Evolutionary conservation across 2,113 vertebrate genomes (phyloP).

Genomic region (Calonectris borealis): DNA sequence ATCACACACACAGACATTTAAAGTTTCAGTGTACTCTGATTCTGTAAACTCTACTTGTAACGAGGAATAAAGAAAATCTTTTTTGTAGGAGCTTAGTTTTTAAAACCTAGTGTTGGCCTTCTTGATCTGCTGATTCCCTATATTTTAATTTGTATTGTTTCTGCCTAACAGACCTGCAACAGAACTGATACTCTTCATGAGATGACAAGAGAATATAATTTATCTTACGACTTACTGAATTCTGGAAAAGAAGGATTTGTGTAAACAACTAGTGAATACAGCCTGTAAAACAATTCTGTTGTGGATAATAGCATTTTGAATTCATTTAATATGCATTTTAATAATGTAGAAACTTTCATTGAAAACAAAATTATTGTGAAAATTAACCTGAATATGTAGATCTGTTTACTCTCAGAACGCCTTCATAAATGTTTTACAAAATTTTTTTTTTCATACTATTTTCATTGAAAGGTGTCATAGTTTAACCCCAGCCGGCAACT

Average conservation of each 20-base stretch:
- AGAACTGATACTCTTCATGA: background rate
- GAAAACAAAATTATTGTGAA: background rate
- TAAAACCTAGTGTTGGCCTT: background rate
- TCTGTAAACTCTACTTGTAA: background rate
- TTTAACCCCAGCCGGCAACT: no score
- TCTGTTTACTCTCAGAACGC: background rate
- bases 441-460: background rate
- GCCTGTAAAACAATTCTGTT: background rate
- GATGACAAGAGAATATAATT: background rate
- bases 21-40: background rate
- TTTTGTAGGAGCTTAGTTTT: background rate
- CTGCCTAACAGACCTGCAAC: background rate
- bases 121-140: background rate
- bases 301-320: background rate
- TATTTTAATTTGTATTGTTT: background rate
- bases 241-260: background rate
- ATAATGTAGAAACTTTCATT: background rate
- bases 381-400: background rate
- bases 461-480: background rate
- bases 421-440: background rate
- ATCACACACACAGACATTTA: background rate
- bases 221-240: background rate
- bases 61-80: background rate
- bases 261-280: background rate
- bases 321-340: background rate